phyloP scores from a whole-genome alignment of 2,797 vertebrate genomes.

The Chiloscyllium punctatum region DNA sequence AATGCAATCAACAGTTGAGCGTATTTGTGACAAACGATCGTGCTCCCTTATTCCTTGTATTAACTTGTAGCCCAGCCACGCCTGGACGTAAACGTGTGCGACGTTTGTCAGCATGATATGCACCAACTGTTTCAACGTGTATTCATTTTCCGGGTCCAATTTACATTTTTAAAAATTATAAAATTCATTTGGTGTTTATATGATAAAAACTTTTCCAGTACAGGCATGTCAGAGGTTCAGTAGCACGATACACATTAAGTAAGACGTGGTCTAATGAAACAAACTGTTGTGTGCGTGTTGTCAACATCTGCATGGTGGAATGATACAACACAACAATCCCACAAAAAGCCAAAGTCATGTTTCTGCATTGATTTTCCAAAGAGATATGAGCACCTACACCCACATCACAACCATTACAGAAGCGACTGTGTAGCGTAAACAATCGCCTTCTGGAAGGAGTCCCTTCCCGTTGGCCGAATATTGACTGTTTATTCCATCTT shows the following conservation, averaged over 20 bases:
- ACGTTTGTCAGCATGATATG: background rate
- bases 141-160: background rate
- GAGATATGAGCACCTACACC: background rate
- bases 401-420: background rate
- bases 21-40: background rate
- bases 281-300: background rate
- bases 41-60: background rate
- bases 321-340: background rate
- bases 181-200: background rate
- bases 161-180: background rate
- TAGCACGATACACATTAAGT: background rate
- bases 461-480: background rate
- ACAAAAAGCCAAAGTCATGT: background rate
- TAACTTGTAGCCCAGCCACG: background rate
- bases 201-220: background rate
- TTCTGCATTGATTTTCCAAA: background rate
- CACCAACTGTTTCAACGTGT: background rate
- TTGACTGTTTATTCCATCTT: background rate
- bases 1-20: conserved; percentile 12
- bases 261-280: background rate
- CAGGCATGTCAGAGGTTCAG: background rate
- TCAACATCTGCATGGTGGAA: conserved; percentile 15
- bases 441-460: background rate
- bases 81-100: background rate
- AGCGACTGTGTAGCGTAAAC: background rate